Conservation (phyloP, 2,888 invertebrate genomes). For the Zaprionus bogoriensis region DNA sequence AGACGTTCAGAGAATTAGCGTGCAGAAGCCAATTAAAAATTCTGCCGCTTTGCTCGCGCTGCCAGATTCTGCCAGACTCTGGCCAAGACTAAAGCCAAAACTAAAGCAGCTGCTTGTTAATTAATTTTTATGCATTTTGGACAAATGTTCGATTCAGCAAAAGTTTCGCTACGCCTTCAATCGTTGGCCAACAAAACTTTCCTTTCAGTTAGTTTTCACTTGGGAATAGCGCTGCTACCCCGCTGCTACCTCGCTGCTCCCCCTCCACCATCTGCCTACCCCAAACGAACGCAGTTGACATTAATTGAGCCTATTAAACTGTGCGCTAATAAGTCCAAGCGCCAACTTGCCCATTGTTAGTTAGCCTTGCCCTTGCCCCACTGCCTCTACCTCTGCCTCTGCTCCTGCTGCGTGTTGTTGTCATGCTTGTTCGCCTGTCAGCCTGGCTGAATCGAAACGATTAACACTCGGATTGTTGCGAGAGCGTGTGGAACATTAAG, state of each 20-base stretch:
- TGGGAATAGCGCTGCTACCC: no score
- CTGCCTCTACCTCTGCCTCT: not conserved
- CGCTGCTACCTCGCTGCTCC: slow-evolving; percentile 23
- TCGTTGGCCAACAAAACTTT: slow-evolving; percentile 62
- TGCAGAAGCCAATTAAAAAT: slow-evolving; percentile 75
- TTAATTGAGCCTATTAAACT: slow-evolving; percentile 72
- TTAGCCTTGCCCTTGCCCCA: not conserved
- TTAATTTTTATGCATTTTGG: slow-evolving; percentile 77
- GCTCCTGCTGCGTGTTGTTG: slow-evolving; percentile 38
- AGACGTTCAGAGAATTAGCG: slow-evolving; percentile 35
- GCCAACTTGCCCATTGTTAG: slow-evolving; percentile 53
- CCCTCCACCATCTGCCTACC: not conserved
- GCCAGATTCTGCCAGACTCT: slow-evolving; percentile 3
- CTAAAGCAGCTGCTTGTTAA: slow-evolving; percentile 68
- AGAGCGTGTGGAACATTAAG: slow-evolving; percentile 45
- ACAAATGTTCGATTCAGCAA: slow-evolving; percentile 63
- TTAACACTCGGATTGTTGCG: slow-evolving; percentile 64
- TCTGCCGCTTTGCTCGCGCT: slow-evolving; percentile 42
- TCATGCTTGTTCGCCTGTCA: slow-evolving; percentile 60
- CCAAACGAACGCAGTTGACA: slow-evolving; percentile 59
- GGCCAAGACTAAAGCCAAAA: slow-evolving; percentile 18
- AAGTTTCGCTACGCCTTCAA: slow-evolving; percentile 54
- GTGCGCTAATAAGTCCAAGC: slow-evolving; percentile 67
- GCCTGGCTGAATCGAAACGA: slow-evolving; percentile 59
- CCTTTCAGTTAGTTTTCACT: slow-evolving; percentile 60